Conservation (phyloP, 2,113 vertebrate species). For the Odobenus rosmarus region DNA sequence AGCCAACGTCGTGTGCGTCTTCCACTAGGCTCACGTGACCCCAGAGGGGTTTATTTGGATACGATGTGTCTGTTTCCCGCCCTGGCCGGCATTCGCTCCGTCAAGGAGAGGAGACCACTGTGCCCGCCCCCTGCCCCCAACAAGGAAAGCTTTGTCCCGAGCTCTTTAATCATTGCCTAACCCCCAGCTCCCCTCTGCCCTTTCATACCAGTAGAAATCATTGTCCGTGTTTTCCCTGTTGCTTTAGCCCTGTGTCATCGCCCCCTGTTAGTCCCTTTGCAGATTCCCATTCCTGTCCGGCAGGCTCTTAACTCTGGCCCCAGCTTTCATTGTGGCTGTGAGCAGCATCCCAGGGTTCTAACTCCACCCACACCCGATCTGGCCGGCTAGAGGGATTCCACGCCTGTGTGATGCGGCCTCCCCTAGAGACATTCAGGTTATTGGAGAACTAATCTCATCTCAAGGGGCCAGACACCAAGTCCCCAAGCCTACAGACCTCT, state of each 20-base stretch:
- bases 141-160: constrained; percentile 22
- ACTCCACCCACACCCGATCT: constrained; percentile 58
- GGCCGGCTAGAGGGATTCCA: constrained; percentile 71
- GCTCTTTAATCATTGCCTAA: not conserved
- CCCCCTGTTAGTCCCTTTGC: constrained; percentile 1
- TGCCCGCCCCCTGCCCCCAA: not conserved
- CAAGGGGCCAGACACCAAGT: constrained; percentile 79
- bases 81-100: not conserved
- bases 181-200: not conserved
- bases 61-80: not conserved
- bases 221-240: not conserved
- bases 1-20: constrained; percentile 39
- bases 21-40: not conserved
- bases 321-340: constrained; percentile 70
- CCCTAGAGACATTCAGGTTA: constrained; percentile 74
- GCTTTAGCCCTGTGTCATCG: constrained; percentile 59
- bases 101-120: constrained; percentile 33
- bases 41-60: not conserved
- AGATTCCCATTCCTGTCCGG: constrained; percentile 52
- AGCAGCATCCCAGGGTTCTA: constrained; percentile 62
- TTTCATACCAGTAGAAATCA: not conserved
- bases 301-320: constrained; percentile 67
- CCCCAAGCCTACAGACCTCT: constrained; percentile 77
- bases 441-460: constrained; percentile 80
- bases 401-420: constrained; percentile 64